Conservation (phyloP, 1,140 invertebrate species). For the Drosophila prosaltans region DNA sequence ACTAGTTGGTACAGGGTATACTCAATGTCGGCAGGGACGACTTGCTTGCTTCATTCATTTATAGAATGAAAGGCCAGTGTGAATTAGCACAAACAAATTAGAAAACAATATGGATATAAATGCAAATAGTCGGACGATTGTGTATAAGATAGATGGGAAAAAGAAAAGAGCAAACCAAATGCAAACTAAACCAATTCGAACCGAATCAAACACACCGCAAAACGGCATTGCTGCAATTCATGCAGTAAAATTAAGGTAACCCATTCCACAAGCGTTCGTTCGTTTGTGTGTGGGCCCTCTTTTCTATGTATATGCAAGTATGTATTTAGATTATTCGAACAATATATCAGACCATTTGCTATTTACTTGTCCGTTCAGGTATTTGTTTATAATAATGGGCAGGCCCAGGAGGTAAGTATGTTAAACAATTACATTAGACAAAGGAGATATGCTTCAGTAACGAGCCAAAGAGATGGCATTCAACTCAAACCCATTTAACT, state of each 20-base stretch:
- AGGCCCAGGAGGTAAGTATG: constrained; percentile 43
- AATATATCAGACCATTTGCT: background rate
- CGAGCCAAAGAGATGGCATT: background rate
- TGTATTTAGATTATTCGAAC: background rate
- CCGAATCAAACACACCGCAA: background rate
- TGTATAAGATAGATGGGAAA: background rate
- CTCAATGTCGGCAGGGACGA: too few species aligned
- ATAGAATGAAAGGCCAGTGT: too few species aligned
- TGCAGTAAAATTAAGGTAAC: constrained; percentile 72
- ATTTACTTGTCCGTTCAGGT: constrained; percentile 22
- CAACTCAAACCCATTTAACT: background rate
- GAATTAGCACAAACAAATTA: too few species aligned
- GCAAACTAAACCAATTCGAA: background rate
- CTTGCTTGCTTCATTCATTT: too few species aligned
- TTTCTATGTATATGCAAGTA: background rate
- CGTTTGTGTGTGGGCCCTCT: too few species aligned
- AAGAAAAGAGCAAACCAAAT: background rate
- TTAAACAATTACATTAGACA: constrained; percentile 76
- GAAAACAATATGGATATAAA: constrained; percentile 13
- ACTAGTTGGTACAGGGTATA: too few species aligned
- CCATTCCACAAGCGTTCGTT: constrained; percentile 30
- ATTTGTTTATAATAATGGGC: constrained; percentile 79
- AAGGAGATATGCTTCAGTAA: constrained; percentile 1
- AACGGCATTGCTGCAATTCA: constrained; percentile 51
- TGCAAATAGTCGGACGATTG: constrained; percentile 21